Percentiles rank a stretch among this genome's conserved stretches.
Conservation (phyloP, 1,140 invertebrate species). For the Bactericera cockerelli region DNA sequence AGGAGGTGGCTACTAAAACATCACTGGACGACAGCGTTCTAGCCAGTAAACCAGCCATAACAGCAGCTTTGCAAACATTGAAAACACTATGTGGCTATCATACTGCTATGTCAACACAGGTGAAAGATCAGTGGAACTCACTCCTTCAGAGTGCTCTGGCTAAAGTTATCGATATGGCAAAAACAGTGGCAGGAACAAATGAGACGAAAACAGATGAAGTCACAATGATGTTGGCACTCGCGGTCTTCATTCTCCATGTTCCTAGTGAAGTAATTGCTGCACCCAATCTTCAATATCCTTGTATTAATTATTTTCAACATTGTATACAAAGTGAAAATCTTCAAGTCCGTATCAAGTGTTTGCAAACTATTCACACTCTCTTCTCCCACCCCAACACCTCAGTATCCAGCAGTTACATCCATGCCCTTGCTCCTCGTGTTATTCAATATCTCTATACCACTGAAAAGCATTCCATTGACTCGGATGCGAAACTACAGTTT, state of each 20-base stretch:
- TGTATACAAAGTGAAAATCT: conserved; percentile 61
- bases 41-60: conserved; percentile 40
- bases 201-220: conserved; percentile 67
- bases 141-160: conserved; percentile 73
- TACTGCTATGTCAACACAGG: neutral
- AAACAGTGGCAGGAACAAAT: conserved; percentile 52
- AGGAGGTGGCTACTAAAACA: conserved; percentile 51
- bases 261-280: conserved; percentile 55
- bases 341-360: conserved; percentile 54
- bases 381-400: conserved; percentile 50
- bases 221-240: conserved; percentile 69
- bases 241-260: conserved; percentile 70
- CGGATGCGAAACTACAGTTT: conserved; percentile 38
- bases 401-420: conserved; percentile 62
- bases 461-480: conserved; percentile 38
- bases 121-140: conserved; percentile 45
- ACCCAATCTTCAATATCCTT: conserved; percentile 75
- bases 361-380: conserved; percentile 58
- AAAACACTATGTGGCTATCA: conserved; percentile 30
- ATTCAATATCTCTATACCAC: conserved; percentile 50
- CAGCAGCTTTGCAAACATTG: conserved; percentile 52
- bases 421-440: conserved; percentile 56
- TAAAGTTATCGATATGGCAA: conserved; percentile 75
- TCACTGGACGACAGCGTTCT: conserved; percentile 36
- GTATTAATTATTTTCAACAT: conserved; percentile 81